Evolutionary conservation across 2,888 invertebrate genomes (phyloP), one percentile per base, ranked within the genome.

Genomic region (Cataglyphis cursor): DNA sequence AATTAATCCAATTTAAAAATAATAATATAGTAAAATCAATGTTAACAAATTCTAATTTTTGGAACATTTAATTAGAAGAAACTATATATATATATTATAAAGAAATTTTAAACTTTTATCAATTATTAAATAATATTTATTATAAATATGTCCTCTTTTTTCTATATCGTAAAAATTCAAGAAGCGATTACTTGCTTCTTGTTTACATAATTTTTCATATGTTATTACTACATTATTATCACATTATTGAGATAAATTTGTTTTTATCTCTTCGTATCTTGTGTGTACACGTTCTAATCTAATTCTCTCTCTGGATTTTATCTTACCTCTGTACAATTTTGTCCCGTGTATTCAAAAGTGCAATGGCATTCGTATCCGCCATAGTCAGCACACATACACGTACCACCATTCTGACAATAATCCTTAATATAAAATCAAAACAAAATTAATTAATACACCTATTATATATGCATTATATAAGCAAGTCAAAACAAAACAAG

Each of bases 401-500:
- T 94, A 0, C 97, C 98, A 73, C 97, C 97, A 95, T 97, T 96
- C 91, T 95, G 95, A 92, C 98, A 98, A 65, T 97, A 96, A 38
- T 96, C 95, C 91, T 94, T 70, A 72, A 81, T 54, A 31, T 21
- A 35, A 48, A 0, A 41, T 15, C 8, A 1, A 10, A 38, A 28
- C 9, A 35, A 21, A 0, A 15, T 6, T 10, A 21, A 28, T 31
- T n/a, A n/a, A 48, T 48, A 48, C 6, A 15, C 41, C 12, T 41
- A 41, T 41, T 12, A 41, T 12, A 9, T 38, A 41, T 44, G 4
- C 15, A 51, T 35, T 51, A n/a, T 18, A 9, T 15, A 8, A 48
- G 31, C 28, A 28, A 54, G n/a, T 51, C 64, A 54, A 62, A 28
- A 51, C 28, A 64, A 41, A 51, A 62, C 1, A 24, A 31, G 10